A percentile compares a stretch with the other conserved stretches of the same genome.
Evolutionary conservation across 2,888 invertebrate genomes (phyloP).

Genomic region (Cephus rjabovi): DNA sequence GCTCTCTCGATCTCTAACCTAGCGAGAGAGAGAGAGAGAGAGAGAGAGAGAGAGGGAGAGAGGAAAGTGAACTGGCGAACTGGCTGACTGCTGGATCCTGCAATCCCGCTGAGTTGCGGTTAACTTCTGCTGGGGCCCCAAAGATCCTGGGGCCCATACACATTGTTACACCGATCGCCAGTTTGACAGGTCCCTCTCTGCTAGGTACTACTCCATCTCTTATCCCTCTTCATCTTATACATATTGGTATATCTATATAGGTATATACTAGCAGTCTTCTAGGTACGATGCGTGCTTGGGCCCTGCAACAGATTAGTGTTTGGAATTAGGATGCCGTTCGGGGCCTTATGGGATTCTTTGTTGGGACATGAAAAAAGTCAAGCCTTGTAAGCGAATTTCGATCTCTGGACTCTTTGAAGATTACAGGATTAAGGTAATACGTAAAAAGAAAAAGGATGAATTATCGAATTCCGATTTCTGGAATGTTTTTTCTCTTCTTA

Average conservation of each 20-base stretch:
- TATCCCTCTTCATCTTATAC: conserved; percentile 39
- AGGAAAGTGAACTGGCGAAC: conserved; percentile 39
- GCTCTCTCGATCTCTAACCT: conserved; percentile 15
- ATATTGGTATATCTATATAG: conserved; percentile 24
- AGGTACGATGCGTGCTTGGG: background rate
- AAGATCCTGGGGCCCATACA: conserved; percentile 25
- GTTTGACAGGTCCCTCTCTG: conserved; percentile 50
- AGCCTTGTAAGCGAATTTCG: background rate
- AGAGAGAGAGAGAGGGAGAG: background rate
- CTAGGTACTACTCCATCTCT: conserved; percentile 11
- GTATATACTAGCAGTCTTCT: background rate
- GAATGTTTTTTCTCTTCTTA: background rate
- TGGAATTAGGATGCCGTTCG: conserved; percentile 35
- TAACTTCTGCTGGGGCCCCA: conserved; percentile 46
- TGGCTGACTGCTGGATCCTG: conserved; percentile 18
- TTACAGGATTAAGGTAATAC: background rate
- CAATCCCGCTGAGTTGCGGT: conserved; percentile 48
- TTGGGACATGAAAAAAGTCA: background rate
- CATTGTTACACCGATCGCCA: conserved; percentile 49
- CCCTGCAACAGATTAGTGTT: conserved; percentile 43
- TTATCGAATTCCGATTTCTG: background rate
- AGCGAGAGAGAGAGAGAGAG: conserved; percentile 16
- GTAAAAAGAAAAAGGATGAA: background rate
- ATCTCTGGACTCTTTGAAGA: background rate
- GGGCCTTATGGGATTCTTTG: background rate